These are phyloP conservation scores for Andrena minutula DNA, from an alignment of 2,888 invertebrate genomes.

Conservation along the genomic window DNA sequence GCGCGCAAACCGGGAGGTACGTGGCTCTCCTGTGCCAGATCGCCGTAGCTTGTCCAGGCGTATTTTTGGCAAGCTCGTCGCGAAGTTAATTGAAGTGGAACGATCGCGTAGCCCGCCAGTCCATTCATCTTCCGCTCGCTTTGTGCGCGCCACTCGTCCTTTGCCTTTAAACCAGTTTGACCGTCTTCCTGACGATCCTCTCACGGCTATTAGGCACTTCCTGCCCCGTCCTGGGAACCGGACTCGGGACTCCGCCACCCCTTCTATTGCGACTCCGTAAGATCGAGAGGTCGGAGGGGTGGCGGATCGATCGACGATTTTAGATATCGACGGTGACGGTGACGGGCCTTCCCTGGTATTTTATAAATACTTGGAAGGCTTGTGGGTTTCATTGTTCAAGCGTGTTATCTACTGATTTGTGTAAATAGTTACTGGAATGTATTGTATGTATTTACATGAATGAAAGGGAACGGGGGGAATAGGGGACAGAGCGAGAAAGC, in stretches of 20 bases:
- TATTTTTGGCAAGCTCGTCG: background rate
- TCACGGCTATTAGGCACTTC: constrained; percentile 84
- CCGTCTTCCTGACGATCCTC: constrained; percentile 80
- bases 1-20: constrained; percentile 75
- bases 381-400: too few relatives aligned
- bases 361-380: constrained; percentile 28
- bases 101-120: constrained; percentile 56
- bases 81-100: constrained; percentile 68
- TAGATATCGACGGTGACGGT: constrained; percentile 27
- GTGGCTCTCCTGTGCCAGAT: constrained; percentile 27
- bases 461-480: background rate
- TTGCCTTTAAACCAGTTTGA: constrained; percentile 80
- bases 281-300: constrained; percentile 38
- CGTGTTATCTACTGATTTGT: too few relatives aligned
- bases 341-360: constrained; percentile 32
- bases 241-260: constrained; percentile 69
- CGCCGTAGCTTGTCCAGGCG: background rate
- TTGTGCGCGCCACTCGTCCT: constrained; percentile 60
- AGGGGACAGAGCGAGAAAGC: background rate
- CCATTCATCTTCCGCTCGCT: constrained; percentile 81
- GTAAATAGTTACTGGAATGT: background rate
- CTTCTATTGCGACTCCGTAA: background rate
- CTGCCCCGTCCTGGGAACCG: constrained; percentile 82
- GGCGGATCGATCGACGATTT: constrained; percentile 66
- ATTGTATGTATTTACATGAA: background rate